Evolutionary conservation across 1,140 invertebrate genomes (phyloP).

Genomic region (Nasonia vitripennis): DNA sequence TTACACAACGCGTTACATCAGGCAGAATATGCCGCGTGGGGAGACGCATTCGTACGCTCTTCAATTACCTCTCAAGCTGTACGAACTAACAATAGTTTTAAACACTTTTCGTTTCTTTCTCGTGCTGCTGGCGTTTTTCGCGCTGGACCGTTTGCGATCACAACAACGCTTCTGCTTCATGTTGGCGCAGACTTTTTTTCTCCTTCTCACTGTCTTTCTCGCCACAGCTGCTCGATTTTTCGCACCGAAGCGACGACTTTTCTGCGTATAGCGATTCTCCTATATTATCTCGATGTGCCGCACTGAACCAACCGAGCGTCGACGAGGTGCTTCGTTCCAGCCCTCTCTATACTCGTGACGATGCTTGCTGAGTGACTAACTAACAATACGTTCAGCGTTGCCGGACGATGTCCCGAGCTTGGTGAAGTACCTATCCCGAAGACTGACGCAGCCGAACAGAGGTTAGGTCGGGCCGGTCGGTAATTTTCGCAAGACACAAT

Average conservation of each 20-base stretch:
- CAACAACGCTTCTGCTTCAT: slow-evolving; percentile 28
- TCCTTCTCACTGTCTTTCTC: not conserved
- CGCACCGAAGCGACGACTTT: not conserved
- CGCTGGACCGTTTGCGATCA: slow-evolving; percentile 21
- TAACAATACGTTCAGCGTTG: too few relatives aligned
- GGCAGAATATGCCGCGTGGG: not conserved
- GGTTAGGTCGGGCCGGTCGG: slow-evolving; percentile 24
- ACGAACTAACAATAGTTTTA: not conserved
- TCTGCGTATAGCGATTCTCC: too few relatives aligned
- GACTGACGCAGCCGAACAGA: not conserved
- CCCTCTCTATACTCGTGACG: not conserved
- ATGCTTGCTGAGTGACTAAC: not conserved
- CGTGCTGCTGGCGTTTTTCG: not conserved
- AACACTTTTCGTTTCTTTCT: slow-evolving; percentile 33
- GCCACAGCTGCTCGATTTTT: not conserved
- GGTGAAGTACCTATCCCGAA: too few relatives aligned
- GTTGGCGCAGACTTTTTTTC: slow-evolving; percentile 15
- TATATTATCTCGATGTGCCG: too few relatives aligned
- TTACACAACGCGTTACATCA: not conserved
- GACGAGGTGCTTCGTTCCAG: not conserved
- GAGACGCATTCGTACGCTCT: not conserved
- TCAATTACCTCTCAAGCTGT: slow-evolving; percentile 27
- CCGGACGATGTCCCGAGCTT: too few relatives aligned
- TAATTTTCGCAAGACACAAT: slow-evolving; percentile 20
- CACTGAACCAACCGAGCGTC: not conserved